Conservation (phyloP, 1,140 invertebrate genomes). For the Drosophila sp. region DNA sequence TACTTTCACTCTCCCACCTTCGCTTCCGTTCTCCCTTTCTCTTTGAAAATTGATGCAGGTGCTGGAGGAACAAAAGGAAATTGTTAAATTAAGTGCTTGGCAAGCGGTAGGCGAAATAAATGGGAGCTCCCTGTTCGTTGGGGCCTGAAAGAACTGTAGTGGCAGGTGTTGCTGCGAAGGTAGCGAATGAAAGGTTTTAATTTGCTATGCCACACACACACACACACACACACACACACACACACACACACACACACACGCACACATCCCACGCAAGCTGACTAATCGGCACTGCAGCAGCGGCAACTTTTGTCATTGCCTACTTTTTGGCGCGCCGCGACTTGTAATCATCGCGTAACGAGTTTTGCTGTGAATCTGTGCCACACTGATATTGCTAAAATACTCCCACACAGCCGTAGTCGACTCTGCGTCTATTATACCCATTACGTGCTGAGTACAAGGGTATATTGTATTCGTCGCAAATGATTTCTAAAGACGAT, state of each 20-base stretch:
- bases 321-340: slow-evolving; percentile 50
- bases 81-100: slow-evolving; percentile 75
- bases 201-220: slow-evolving; percentile 51
- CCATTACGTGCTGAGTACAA: no score
- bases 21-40: background rate
- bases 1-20: no score
- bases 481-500: no score
- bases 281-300: slow-evolving; percentile 50
- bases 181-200: slow-evolving; percentile 64
- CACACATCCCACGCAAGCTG: background rate
- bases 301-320: slow-evolving; percentile 63
- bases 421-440: background rate
- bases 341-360: slow-evolving; percentile 68
- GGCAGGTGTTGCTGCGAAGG: slow-evolving; percentile 23
- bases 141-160: slow-evolving; percentile 46
- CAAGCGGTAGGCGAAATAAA: slow-evolving; percentile 48
- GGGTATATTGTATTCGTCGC: no score
- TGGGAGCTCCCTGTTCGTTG: background rate
- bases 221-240: slow-evolving; percentile 2
- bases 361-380: slow-evolving; percentile 15
- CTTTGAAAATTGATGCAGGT: slow-evolving; percentile 46
- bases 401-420: background rate
- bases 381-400: slow-evolving; percentile 17
- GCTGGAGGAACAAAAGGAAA: slow-evolving; percentile 66
- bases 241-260: slow-evolving; percentile 16